Conservation (phyloP, 1,140 invertebrate genomes). For the Lepeophtheirus salmonis region DNA sequence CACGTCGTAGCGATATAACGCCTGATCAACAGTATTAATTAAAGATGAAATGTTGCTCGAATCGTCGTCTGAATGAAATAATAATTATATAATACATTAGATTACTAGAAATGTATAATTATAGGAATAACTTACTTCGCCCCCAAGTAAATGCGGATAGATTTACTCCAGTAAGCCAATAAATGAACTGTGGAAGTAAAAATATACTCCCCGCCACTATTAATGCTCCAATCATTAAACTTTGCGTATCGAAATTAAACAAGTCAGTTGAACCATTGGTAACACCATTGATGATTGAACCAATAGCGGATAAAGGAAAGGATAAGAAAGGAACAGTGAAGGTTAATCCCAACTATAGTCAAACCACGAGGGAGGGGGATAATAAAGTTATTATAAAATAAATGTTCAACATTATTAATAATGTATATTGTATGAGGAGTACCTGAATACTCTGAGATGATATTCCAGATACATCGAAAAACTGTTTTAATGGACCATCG, state of each 20-base stretch:
- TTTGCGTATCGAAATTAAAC: constrained; percentile 4
- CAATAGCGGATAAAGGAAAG: background rate
- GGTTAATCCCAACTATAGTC: constrained; percentile 12
- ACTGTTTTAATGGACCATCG: background rate
- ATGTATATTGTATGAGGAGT: too few relatives aligned
- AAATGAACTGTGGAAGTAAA: constrained; percentile 11
- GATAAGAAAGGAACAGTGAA: constrained; percentile 14
- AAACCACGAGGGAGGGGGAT: too few relatives aligned
- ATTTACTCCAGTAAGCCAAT: constrained; percentile 15
- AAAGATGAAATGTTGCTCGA: background rate
- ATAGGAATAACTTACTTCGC: constrained; percentile 9
- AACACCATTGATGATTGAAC: background rate
- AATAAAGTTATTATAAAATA: too few relatives aligned
- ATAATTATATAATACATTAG: background rate
- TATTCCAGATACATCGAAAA: background rate
- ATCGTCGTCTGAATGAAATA: background rate
- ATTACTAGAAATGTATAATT: background rate
- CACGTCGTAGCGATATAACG: background rate
- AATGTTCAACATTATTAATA: too few relatives aligned
- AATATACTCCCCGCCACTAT: constrained; percentile 1
- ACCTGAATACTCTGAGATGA: background rate
- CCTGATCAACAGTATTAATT: background rate
- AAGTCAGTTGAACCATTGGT: background rate
- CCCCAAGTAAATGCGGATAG: constrained; percentile 13
- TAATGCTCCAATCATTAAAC: background rate